phyloP scores from a whole-genome alignment of 2,113 vertebrate genomes.

The Ictalurus punctatus region DNA sequence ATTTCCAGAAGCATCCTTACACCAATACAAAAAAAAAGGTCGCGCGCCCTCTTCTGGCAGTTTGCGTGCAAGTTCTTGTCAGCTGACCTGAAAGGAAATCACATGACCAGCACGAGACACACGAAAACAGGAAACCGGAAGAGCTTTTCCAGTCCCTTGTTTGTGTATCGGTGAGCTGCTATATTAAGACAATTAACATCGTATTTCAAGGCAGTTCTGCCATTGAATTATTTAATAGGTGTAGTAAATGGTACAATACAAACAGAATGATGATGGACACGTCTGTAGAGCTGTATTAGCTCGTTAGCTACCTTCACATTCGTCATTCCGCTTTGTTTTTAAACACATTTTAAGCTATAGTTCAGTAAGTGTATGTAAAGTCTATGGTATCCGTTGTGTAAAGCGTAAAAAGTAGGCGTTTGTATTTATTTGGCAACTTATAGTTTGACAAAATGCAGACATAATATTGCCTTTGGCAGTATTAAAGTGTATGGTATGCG shows the following conservation, averaged over 20 bases:
- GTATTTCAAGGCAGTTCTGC: background rate
- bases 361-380: background rate
- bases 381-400: background rate
- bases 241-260: background rate
- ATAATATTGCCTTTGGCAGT: background rate
- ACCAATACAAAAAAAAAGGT: background rate
- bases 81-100: conserved; percentile 8
- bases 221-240: background rate
- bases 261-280: background rate
- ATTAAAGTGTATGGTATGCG: background rate
- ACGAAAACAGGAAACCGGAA: conserved; percentile 16
- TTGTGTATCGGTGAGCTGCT: background rate
- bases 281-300: background rate
- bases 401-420: background rate
- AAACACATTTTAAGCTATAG: background rate
- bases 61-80: background rate
- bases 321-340: background rate
- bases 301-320: background rate
- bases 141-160: background rate
- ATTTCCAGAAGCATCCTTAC: background rate
- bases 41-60: conserved; percentile 6
- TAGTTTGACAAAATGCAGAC: background rate
- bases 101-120: conserved; percentile 10
- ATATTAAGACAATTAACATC: background rate
- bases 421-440: background rate